phyloP scores from a whole-genome alignment of 2,113 vertebrate species.

The Bos javanicus region DNA sequence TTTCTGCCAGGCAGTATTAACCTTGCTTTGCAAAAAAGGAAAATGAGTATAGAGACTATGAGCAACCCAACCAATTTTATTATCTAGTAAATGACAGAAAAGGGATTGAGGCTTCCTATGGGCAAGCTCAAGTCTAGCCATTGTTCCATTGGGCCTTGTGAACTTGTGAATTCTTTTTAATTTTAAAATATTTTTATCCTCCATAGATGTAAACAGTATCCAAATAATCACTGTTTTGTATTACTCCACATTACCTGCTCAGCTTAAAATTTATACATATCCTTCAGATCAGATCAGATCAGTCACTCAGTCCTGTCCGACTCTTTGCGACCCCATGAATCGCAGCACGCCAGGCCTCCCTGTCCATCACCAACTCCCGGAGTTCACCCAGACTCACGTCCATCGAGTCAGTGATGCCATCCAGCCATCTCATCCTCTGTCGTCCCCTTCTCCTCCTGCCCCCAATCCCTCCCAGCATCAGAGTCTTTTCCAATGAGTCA shows the following conservation, averaged over 20 bases:
- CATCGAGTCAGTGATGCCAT: too few relatives aligned
- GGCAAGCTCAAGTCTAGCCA: neutral
- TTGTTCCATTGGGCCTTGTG: neutral
- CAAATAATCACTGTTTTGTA: neutral
- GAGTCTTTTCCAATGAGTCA: too few relatives aligned
- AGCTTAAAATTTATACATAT: neutral
- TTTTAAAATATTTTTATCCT: neutral
- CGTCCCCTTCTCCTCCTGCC: too few relatives aligned
- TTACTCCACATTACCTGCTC: neutral
- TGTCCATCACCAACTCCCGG: too few relatives aligned
- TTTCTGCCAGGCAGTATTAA: neutral
- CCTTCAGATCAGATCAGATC: too few relatives aligned
- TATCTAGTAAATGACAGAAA: neutral
- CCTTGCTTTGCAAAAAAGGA: neutral
- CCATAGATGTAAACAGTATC: neutral
- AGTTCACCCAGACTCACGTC: too few relatives aligned
- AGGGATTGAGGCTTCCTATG: neutral
- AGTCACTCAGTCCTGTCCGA: too few relatives aligned
- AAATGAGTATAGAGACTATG: neutral
- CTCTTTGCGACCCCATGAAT: too few relatives aligned
- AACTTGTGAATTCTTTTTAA: neutral
- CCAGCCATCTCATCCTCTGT: too few relatives aligned
- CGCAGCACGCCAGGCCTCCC: too few relatives aligned
- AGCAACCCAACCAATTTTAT: neutral
- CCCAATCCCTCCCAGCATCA: too few relatives aligned